Evolutionary conservation across 2,888 invertebrate genomes (phyloP), one percentile per base, ranked within the genome.

Genomic region (Emmelina monodactyla): DNA sequence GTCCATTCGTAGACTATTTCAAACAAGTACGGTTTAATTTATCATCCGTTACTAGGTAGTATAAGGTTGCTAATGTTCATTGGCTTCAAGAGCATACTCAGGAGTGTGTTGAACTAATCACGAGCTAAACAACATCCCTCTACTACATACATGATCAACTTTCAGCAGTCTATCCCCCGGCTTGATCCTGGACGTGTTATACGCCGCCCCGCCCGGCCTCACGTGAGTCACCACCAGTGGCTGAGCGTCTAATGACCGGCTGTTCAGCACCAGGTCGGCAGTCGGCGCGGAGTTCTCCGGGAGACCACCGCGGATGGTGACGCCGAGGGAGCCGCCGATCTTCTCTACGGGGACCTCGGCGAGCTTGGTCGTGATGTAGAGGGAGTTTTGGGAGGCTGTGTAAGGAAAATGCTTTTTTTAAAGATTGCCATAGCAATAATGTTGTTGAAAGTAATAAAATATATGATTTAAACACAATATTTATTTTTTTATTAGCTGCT

Each of bases 141-240:
- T n/a, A n/a, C n/a, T n/a, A 76, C 83, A 82, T 58, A 85, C 85
- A 63, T 89, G 88, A 66, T 96, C 94, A 33, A 96, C 91, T 46
- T 92, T 91, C 39, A 96, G 57, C 15, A 97, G 75, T 14, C 96
- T 85, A 64, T 97, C 97, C 2, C 97, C 96, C 16, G 92, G 88
- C 61, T 94, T 89, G 43, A 97, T 88, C 42, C 94, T 86, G 0
- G 95, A 94, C 38, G 91, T 92, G 54, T 91, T 91, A 45, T 94
- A 92, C 2, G 95, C 94, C 0, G 96, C 91, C 0, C 96, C 94
- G 35, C 92, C 91, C 7, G 92, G 87, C 45, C 94, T 83, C 3
- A 97, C 91, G 53, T 93, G 90, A 0, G 95, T 96, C 22, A 97
- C 91, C 3, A 93, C 88, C 44, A 97, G 69, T 0, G 96, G 93